A percentile compares a stretch with the other conserved stretches of the same genome.
These are phyloP conservation scores for Mythimna impura DNA, from an alignment of 2,888 invertebrate genomes.

Conservation along the genomic window DNA sequence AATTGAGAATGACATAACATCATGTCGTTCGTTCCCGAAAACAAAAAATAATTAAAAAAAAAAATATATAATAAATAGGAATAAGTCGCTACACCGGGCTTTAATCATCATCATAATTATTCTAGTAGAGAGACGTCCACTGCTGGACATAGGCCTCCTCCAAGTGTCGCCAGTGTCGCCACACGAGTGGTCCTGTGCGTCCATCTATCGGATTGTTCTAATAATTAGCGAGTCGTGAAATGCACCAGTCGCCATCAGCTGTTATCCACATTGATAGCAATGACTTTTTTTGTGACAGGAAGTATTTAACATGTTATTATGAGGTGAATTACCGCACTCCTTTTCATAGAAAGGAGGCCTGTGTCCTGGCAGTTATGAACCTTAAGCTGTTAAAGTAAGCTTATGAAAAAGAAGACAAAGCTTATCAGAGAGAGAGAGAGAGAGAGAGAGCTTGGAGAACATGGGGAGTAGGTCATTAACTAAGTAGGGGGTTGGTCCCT, in stretches of 20 bases:
- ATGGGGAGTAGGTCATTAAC: too few relatives aligned
- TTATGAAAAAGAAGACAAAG: neutral
- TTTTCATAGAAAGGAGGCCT: neutral
- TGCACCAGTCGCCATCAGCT: neutral
- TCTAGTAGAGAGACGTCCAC: too few relatives aligned
- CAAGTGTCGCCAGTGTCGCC: too few relatives aligned
- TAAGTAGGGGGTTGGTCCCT: too few relatives aligned
- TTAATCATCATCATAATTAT: neutral
- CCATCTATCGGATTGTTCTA: neutral
- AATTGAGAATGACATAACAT: too few relatives aligned
- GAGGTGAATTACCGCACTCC: neutral
- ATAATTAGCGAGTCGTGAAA: neutral
- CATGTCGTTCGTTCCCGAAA: too few relatives aligned
- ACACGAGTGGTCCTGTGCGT: too few relatives aligned
- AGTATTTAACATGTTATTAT: conserved; percentile 1
- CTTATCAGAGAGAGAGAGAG: neutral
- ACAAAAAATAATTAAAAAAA: too few relatives aligned
- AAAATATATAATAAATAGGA: too few relatives aligned
- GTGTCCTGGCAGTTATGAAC: neutral
- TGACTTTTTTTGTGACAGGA: conserved; percentile 3
- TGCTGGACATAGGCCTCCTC: too few relatives aligned
- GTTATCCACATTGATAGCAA: neutral
- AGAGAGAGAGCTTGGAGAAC: neutral
- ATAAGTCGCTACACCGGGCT: too few relatives aligned
- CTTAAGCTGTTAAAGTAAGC: neutral